phyloP scores from a whole-genome alignment of 2,113 vertebrate genomes.

The Talpa occidentalis region DNA sequence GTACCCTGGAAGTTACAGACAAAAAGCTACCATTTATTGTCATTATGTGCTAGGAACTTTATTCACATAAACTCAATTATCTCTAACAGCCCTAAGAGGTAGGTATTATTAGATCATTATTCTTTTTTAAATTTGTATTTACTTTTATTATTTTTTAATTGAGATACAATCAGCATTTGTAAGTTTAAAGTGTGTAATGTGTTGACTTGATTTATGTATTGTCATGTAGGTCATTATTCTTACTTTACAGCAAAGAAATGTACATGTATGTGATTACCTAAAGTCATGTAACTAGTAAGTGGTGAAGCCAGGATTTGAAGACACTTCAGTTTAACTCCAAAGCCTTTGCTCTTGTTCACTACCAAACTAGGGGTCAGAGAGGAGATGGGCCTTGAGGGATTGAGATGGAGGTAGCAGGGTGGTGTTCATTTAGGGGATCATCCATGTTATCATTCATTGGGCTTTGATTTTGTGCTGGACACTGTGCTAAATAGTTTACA shows the following conservation, averaged over 20 bases:
- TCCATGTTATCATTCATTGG: not conserved
- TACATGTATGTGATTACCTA: not conserved
- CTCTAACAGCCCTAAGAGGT: not conserved
- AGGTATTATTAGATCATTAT: slow-evolving; percentile 53
- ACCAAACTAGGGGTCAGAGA: not conserved
- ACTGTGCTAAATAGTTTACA: slow-evolving; percentile 15
- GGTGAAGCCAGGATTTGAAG: slow-evolving; percentile 15
- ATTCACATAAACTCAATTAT: not conserved
- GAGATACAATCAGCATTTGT: not conserved
- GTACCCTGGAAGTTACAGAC: slow-evolving; percentile 20
- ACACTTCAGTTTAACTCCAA: not conserved
- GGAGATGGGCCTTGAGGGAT: slow-evolving; percentile 19
- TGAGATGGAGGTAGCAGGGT: not conserved
- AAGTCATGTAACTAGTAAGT: slow-evolving; percentile 25
- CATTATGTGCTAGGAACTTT: slow-evolving; percentile 2
- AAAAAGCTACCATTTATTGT: slow-evolving; percentile 15
- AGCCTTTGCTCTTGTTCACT: slow-evolving; percentile 12
- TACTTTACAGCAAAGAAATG: slow-evolving; percentile 39
- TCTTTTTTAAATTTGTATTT: not conserved
- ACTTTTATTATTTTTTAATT: not conserved
- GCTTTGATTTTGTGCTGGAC: slow-evolving; percentile 31
- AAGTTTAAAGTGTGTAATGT: not conserved
- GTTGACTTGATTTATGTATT: not conserved
- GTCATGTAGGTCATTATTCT: not conserved
- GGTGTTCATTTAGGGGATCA: not conserved